Evolutionary conservation across 2,888 invertebrate genomes (phyloP).

Genomic region (Leptarthrus brevirostris): DNA sequence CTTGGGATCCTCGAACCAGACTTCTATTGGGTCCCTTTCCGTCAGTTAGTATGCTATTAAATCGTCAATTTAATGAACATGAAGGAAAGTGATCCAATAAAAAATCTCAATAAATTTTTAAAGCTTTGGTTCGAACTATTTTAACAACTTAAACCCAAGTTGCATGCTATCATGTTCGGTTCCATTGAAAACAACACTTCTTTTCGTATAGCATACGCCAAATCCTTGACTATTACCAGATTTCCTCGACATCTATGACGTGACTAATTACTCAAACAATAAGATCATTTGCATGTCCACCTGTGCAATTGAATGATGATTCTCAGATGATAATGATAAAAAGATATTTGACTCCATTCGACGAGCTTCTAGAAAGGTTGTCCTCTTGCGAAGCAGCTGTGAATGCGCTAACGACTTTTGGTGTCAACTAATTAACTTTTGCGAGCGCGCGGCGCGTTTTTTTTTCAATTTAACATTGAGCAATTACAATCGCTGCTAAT

Average conservation of each 20-base stretch:
- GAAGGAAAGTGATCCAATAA: too few relatives aligned
- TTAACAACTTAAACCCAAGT: too few relatives aligned
- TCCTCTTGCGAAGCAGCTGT: background rate
- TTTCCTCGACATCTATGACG: background rate
- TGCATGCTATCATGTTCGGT: too few relatives aligned
- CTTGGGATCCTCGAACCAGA: too few relatives aligned
- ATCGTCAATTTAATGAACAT: too few relatives aligned
- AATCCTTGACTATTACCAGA: conserved; percentile 1
- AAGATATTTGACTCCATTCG: background rate
- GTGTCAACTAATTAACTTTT: conserved; percentile 45
- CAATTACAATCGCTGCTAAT: conserved; percentile 37
- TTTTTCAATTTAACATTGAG: conserved; percentile 19
- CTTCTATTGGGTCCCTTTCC: too few relatives aligned
- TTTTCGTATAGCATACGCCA: too few relatives aligned
- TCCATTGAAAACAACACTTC: too few relatives aligned
- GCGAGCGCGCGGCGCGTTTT: too few relatives aligned
- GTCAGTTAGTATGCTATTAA: too few relatives aligned
- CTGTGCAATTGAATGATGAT: background rate
- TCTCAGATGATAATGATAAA: conserved; percentile 32
- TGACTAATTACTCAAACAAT: conserved; percentile 26
- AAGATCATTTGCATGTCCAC: conserved; percentile 41
- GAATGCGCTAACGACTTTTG: background rate
- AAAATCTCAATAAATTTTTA: too few relatives aligned
- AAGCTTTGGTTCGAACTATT: too few relatives aligned
- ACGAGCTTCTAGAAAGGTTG: background rate